Conservation (phyloP, 1,140 invertebrate species). For the Sycobia sp. region DNA sequence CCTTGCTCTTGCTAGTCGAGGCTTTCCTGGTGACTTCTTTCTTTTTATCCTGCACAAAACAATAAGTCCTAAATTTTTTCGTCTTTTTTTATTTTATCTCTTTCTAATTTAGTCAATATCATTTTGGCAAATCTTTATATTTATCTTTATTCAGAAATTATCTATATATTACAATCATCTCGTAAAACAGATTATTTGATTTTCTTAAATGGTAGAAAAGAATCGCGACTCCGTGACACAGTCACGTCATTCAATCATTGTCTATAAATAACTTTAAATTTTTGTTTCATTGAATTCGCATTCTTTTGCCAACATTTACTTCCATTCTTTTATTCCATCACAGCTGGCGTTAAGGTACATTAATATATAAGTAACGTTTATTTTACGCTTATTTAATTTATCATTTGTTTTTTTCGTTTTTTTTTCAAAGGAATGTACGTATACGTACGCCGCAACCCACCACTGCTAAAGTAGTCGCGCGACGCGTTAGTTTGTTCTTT, state of each 20-base stretch:
- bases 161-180: slow-evolving; percentile 7
- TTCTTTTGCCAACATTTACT: slow-evolving; percentile 32
- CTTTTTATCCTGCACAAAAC: slow-evolving; percentile 53
- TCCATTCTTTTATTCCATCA: slow-evolving; percentile 49
- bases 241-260: slow-evolving; percentile 5
- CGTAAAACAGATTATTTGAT: too few species aligned
- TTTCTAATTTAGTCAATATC: background rate
- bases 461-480: background rate
- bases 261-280: slow-evolving; percentile 17
- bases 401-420: slow-evolving; percentile 2
- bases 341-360: slow-evolving; percentile 46
- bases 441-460: too few species aligned
- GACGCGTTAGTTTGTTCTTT: slow-evolving; percentile 9
- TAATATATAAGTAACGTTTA: slow-evolving; percentile 13
- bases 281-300: slow-evolving; percentile 19
- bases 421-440: slow-evolving; percentile 30
- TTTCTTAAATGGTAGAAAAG: slow-evolving; percentile 14
- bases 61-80: slow-evolving; percentile 34
- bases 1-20: slow-evolving; percentile 46
- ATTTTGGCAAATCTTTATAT: slow-evolving; percentile 11
- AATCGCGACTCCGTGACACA: slow-evolving; percentile 10
- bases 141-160: background rate
- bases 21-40: slow-evolving; percentile 41
- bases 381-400: background rate
- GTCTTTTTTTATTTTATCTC: slow-evolving; percentile 4